Conservation (phyloP, 2,797 vertebrate genomes). For the Linurgus olivaceus region DNA sequence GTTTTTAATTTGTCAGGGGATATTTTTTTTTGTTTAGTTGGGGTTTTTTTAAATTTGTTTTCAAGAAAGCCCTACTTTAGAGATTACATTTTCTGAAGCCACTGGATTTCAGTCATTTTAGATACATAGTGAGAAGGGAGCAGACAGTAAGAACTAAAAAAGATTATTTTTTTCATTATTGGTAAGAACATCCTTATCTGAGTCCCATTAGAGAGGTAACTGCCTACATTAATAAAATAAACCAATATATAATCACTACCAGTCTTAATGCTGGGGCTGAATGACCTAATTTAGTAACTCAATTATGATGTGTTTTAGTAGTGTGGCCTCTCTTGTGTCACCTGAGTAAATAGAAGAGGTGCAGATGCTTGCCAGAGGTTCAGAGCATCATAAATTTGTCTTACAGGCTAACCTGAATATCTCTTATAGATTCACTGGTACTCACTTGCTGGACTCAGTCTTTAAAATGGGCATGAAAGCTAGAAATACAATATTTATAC, state of each 20-base stretch:
- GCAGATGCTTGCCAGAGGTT: neutral
- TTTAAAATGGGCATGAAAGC: neutral
- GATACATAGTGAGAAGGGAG: neutral
- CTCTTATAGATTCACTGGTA: neutral
- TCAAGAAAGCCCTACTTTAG: neutral
- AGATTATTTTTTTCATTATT: neutral
- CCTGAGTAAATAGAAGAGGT: neutral
- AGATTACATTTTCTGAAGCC: neutral
- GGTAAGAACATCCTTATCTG: slow-evolving; percentile 16
- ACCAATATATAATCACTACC: neutral
- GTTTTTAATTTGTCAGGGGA: neutral
- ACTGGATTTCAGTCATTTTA: slow-evolving; percentile 1
- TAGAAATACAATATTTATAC: neutral
- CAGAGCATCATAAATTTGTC: neutral
- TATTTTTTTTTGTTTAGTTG: neutral
- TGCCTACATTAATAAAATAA: slow-evolving; percentile 27
- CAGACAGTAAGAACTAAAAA: neutral
- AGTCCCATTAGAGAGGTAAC: slow-evolving; percentile 4
- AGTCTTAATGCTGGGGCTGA: neutral
- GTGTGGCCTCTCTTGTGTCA: neutral
- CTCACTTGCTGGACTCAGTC: neutral
- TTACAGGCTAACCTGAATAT: neutral
- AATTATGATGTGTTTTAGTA: neutral
- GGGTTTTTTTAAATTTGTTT: neutral
- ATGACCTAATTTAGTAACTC: slow-evolving; percentile 11